Conservation (phyloP, 2,113 vertebrate species). For the Gymnocephalus cernua region DNA sequence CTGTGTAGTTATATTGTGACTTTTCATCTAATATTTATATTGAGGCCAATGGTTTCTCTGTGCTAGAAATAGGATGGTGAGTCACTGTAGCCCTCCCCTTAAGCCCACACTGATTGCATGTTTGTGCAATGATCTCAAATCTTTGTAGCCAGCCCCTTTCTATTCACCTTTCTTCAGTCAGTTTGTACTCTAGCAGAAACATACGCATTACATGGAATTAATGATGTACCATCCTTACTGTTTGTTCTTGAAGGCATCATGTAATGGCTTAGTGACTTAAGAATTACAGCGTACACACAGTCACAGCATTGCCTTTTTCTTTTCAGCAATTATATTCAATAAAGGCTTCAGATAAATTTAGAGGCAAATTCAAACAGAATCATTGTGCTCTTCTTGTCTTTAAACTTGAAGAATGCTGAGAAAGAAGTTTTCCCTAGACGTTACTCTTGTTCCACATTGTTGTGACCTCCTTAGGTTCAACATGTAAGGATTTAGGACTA, state of each 20-base stretch:
- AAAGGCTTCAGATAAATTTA: neutral
- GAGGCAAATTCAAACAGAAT: neutral
- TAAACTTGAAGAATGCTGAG: neutral
- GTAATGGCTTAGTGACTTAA: neutral
- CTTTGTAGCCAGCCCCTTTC: neutral
- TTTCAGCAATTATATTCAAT: neutral
- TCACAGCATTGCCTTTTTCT: neutral
- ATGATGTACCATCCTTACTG: neutral
- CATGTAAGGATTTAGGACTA: neutral
- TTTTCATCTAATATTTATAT: conserved; percentile 43
- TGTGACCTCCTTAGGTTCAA: neutral
- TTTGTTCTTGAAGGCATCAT: neutral
- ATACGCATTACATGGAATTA: neutral
- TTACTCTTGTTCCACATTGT: conserved; percentile 10
- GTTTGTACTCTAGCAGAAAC: neutral
- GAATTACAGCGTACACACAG: too few species aligned
- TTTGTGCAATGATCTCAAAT: neutral
- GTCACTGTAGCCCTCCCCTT: neutral
- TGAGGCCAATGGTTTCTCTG: conserved; percentile 14
- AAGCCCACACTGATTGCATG: neutral
- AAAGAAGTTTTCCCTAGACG: neutral
- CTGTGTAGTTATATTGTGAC: conserved; percentile 33
- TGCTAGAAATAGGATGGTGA: conserved; percentile 20
- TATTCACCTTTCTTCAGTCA: neutral
- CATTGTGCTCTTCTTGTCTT: neutral